phyloP scores from a whole-genome alignment of 2,113 vertebrate species.

The Alces alces region DNA sequence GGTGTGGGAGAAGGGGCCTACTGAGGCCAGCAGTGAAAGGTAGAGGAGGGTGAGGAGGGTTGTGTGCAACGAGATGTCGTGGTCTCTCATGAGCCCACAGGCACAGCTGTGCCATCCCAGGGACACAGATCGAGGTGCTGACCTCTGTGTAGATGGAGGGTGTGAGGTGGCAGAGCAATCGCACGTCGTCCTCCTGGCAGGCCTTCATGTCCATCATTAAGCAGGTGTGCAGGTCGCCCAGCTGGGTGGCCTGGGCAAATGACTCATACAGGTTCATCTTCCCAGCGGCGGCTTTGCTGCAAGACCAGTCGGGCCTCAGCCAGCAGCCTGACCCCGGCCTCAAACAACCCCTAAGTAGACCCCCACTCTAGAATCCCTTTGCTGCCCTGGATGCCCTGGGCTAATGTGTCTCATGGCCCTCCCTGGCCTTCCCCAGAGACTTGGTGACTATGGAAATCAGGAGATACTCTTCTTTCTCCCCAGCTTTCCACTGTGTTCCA shows the following conservation, averaged over 20 bases:
- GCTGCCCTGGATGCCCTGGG: not conserved
- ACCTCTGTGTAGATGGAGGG: constrained; percentile 93
- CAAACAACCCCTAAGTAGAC: fast-evolving
- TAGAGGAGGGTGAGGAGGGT: not conserved
- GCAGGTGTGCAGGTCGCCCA: constrained; percentile 96
- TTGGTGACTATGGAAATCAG: not conserved
- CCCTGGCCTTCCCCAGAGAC: too few species aligned
- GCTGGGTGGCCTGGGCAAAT: constrained; percentile 94
- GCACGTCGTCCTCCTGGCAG: constrained; percentile 95
- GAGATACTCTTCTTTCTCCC: not conserved
- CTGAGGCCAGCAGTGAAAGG: fast-evolving
- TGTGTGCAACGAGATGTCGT: fast-evolving
- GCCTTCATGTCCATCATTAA: constrained; percentile 99
- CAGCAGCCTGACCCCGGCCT: not conserved
- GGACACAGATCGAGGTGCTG: not conserved
- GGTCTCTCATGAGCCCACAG: not conserved
- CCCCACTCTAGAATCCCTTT: not conserved
- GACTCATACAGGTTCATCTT: constrained; percentile 98
- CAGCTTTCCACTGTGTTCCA: not conserved
- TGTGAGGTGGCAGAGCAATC: constrained; percentile 95
- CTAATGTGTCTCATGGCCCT: not conserved
- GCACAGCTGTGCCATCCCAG: fast-evolving
- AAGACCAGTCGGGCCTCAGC: not conserved
- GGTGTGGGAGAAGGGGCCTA: not conserved
- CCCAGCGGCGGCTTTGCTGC: constrained; percentile 92